Percentiles rank a stretch among this genome's conserved stretches.
Conservation (phyloP, 2,888 invertebrate species). For the Rhagonycha lutea region DNA sequence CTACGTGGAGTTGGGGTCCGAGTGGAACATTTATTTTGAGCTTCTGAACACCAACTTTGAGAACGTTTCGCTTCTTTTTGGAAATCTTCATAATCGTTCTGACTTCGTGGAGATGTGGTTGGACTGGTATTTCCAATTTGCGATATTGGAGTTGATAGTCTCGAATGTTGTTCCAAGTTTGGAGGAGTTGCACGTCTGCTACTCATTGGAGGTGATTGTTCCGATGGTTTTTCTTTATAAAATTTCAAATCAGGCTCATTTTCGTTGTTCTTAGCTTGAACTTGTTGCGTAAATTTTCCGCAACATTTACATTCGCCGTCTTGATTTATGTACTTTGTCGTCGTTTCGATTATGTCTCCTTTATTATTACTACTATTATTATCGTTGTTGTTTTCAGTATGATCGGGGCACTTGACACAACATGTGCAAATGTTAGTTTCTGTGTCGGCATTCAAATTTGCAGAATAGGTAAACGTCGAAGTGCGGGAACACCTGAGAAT, state of each 20-base stretch:
- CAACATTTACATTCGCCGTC: neutral
- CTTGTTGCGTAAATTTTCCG: neutral
- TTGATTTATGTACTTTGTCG: neutral
- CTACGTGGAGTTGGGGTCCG: neutral
- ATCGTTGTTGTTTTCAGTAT: neutral
- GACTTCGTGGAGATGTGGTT: neutral
- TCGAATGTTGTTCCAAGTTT: neutral
- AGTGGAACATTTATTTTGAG: neutral
- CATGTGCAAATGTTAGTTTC: slow-evolving; percentile 2
- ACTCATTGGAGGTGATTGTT: neutral
- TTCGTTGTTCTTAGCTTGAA: neutral
- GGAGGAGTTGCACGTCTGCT: neutral
- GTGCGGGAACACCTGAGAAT: slow-evolving; percentile 11
- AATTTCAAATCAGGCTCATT: neutral
- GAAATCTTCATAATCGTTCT: neutral
- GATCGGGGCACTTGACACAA: slow-evolving; percentile 9
- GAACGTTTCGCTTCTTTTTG: neutral
- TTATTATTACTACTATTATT: neutral
- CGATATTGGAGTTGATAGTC: neutral
- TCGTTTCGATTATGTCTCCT: neutral
- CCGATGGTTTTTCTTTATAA: neutral
- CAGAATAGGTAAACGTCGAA: slow-evolving; percentile 14
- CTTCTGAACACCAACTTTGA: neutral
- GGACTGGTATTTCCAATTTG: neutral
- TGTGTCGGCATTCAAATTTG: neutral